Base-by-base conservation (phyloP, 2,888 invertebrate genomes). In the Daptonema setosum region DNA sequence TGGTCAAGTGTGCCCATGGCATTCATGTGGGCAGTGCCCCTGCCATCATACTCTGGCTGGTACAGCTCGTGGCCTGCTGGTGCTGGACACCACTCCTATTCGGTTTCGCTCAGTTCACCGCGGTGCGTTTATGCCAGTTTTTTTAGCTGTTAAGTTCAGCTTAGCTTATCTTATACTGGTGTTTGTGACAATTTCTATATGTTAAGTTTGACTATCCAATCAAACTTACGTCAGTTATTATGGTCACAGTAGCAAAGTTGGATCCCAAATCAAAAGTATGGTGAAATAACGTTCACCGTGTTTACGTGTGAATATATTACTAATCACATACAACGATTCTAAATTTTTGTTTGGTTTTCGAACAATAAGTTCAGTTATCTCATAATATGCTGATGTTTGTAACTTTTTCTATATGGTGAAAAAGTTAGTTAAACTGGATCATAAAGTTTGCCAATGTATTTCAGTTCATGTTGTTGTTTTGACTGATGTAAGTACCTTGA, bases 71-170 rank as follows among this genome's bases (percentile, higher is more conserved):
- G 20, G n/a, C 45, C 41, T 52, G 53, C 28, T 56, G 52, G 52
- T 2, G 26, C 24, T 56, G 56, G 56, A 45, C 56, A 2, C 56
- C 56, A 3, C 1, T 56, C 11, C 53, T 56, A 52, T 56, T 56
- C 28, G 52, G 52, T 5, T 22, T 45, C 26, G 52, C 52, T 3
- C n/a, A 22, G 8, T 28, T 55, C 26, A 20, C 20, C 3, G 28
- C 5, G 28, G 55, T 55, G 5, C 20, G 55, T 55, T n/a, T n/a
- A n/a, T n/a, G n/a, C n/a, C n/a, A n/a, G n/a, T n/a, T 22, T 50
- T 50, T 43, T 17, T 43, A 43, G n/a, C n/a, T 17, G n/a, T 43
- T 43, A 17, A 17, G 17, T 43, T 43, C 43, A 17, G 43, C n/a
- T n/a, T n/a, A n/a, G n/a, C n/a, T n/a, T n/a, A n/a, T n/a, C n/a